phyloP scores from a whole-genome alignment of 2,797 vertebrate genomes.

The Cynodonichthys magdalenae region DNA sequence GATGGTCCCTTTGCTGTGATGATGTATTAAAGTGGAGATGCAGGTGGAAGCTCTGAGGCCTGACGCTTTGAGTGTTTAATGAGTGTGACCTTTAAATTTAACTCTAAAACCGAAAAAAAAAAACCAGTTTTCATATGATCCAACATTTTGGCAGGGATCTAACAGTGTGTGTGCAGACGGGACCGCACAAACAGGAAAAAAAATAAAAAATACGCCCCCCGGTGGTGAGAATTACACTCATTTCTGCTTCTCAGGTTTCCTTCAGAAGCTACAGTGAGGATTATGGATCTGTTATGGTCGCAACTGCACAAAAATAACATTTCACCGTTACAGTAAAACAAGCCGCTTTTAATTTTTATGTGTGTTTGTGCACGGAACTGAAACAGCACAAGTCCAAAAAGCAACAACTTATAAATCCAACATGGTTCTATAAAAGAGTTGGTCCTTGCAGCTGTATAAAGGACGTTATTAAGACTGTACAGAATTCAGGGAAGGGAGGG shows the following conservation, averaged over 20 bases:
- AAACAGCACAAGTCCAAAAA: slow-evolving; percentile 89
- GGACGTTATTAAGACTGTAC: slow-evolving; percentile 83
- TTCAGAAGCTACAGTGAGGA: not conserved
- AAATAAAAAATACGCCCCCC: slow-evolving; percentile 34
- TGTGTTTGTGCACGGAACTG: slow-evolving; percentile 85
- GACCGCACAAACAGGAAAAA: slow-evolving; percentile 14
- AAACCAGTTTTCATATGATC: slow-evolving; percentile 43
- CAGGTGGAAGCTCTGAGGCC: slow-evolving; percentile 26
- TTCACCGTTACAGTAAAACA: slow-evolving; percentile 14
- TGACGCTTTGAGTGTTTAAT: slow-evolving; percentile 49
- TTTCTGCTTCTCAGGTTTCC: slow-evolving; percentile 6
- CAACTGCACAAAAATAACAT: slow-evolving; percentile 31
- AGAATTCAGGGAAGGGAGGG: slow-evolving; percentile 55
- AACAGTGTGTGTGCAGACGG: not conserved
- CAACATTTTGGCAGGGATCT: slow-evolving; percentile 15
- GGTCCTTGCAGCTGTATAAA: slow-evolving; percentile 90
- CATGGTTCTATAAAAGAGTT: slow-evolving; percentile 93
- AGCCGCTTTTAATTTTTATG: slow-evolving; percentile 46
- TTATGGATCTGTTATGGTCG: slow-evolving; percentile 6
- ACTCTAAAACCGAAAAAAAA: slow-evolving; percentile 29
- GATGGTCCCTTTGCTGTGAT: slow-evolving; percentile 32
- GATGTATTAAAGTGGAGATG: slow-evolving; percentile 40
- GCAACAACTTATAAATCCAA: slow-evolving; percentile 91
- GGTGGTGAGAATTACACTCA: slow-evolving; percentile 31
- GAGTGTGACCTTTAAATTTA: slow-evolving; percentile 54